phyloP scores from a whole-genome alignment of 1,140 invertebrate species.

The Hypsibius dujardini region DNA sequence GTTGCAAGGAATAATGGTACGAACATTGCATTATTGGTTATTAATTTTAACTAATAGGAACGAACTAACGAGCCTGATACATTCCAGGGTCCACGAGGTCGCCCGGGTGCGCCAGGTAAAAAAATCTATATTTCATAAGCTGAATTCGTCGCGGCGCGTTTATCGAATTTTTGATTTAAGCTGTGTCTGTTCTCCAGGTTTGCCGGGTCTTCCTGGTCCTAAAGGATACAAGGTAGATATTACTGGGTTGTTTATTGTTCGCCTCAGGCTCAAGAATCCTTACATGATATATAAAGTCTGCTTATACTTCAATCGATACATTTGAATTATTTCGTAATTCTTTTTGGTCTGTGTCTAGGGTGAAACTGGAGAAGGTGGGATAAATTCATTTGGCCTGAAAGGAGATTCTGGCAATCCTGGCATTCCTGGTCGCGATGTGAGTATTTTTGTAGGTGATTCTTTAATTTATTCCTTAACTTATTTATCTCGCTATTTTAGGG shows the following conservation, averaged over 20 bases:
- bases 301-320: too few species aligned
- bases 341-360: neutral
- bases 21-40: too few species aligned
- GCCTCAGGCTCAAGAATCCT: too few species aligned
- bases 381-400: conserved; percentile 2
- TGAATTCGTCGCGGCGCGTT: neutral
- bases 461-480: neutral
- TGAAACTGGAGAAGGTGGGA: neutral
- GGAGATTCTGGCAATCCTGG: neutral
- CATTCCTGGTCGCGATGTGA: neutral
- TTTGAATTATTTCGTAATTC: neutral
- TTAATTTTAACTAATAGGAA: too few species aligned
- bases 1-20: too few species aligned
- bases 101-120: too few species aligned
- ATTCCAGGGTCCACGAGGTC: too few species aligned
- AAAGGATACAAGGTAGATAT: neutral
- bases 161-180: neutral
- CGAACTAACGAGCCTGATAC: too few species aligned
- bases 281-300: too few species aligned
- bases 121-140: neutral
- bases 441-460: neutral
- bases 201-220: neutral
- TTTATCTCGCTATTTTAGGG: neutral
- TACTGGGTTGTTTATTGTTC: neutral
- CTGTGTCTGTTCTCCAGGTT: neutral